phyloP scores from a whole-genome alignment of 2,113 vertebrate species.

The Amphiprion ocellaris region DNA sequence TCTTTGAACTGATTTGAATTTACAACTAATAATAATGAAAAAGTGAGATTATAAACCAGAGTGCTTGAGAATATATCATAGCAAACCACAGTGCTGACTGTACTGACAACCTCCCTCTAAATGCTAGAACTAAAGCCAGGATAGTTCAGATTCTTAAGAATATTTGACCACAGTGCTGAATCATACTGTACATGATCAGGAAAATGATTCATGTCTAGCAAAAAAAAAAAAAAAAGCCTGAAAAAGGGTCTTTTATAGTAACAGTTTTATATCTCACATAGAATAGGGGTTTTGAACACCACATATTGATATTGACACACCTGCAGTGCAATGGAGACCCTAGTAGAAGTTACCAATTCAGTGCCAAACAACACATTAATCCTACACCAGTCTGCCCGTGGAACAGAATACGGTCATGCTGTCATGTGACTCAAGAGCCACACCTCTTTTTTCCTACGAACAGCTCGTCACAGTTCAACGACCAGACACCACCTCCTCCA shows the following conservation, averaged over 20 bases:
- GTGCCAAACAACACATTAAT: neutral
- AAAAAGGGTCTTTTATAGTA: too few relatives aligned
- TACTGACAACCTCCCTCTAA: too few relatives aligned
- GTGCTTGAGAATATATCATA: too few relatives aligned
- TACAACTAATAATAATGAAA: too few relatives aligned
- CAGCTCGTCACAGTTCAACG: constrained; percentile 55
- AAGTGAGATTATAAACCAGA: too few relatives aligned
- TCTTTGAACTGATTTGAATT: neutral
- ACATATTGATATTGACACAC: neutral
- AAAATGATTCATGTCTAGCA: too few relatives aligned
- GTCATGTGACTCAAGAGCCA: neutral
- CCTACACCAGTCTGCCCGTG: neutral
- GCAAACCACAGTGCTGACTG: too few relatives aligned
- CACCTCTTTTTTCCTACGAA: constrained; percentile 26
- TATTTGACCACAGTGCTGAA: neutral
- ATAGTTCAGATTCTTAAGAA: too few relatives aligned
- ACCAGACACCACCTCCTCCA: constrained; percentile 36
- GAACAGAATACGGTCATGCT: neutral
- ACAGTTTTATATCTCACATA: too few relatives aligned
- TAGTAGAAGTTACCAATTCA: neutral
- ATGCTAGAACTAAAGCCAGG: too few relatives aligned
- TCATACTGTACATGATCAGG: neutral
- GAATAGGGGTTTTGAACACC: too few relatives aligned
- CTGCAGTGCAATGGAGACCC: neutral
- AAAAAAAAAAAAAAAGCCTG: too few relatives aligned